These are phyloP conservation scores for Tethya wilhelma DNA, from an alignment of 37 sponge, comb jelly and placozoan species.

Conservation along the genomic window DNA sequence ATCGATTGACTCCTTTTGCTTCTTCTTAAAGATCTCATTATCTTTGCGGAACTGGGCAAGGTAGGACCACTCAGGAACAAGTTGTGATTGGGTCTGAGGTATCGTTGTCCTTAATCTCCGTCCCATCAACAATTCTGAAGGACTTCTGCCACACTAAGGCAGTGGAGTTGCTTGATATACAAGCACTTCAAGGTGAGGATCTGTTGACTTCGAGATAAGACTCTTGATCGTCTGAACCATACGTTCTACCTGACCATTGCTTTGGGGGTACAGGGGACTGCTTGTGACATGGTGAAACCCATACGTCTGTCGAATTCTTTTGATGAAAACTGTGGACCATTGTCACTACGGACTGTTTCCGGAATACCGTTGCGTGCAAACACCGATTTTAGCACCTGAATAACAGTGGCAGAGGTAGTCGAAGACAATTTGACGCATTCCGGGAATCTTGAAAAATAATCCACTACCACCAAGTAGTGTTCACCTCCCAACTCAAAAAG, in stretches of 20 bases:
- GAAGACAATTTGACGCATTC: conserved; percentile 9
- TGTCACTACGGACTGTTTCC: conserved; percentile 1
- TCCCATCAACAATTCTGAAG: conserved; percentile 36
- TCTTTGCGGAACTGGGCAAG: neutral
- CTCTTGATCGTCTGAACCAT: neutral
- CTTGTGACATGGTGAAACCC: conserved; percentile 28
- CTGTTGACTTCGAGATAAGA: neutral
- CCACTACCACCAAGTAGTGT: too few relatives aligned
- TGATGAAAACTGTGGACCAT: neutral
- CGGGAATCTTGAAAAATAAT: neutral
- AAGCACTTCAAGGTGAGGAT: conserved; percentile 15
- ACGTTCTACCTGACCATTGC: conserved; percentile 34
- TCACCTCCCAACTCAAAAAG: neutral
- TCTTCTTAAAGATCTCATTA: neutral
- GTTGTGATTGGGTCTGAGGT: conserved; percentile 9
- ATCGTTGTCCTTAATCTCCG: conserved; percentile 1
- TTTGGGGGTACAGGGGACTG: conserved; percentile 46
- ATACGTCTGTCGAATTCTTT: neutral
- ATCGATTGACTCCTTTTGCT: neutral
- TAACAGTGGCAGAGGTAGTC: conserved; percentile 45
- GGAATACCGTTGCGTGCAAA: conserved; percentile 52
- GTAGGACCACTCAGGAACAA: conserved; percentile 24
- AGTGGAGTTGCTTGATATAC: neutral
- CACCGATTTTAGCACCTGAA: conserved; percentile 5
- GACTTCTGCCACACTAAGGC: conserved; percentile 11